Base-by-base conservation (phyloP, 64 coral and sea anemone genomes). In the Dendronephthya gigantea region DNA sequence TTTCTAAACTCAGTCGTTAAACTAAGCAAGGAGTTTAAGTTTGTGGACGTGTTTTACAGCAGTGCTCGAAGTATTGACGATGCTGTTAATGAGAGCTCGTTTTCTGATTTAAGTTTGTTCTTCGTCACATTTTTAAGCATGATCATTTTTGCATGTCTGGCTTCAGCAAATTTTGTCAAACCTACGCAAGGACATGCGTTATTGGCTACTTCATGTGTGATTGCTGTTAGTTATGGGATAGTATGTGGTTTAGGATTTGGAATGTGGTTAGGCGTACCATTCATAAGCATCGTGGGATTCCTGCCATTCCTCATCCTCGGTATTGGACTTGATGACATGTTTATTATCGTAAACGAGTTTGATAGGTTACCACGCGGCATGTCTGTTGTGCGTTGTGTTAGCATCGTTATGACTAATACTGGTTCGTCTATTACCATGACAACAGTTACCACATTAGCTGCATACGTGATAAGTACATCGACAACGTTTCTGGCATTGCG, bases 351-450 rank as follows among this genome's bases (percentile, higher is more conserved):
- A 40, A 88, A 93, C 40, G 91, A 93, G 76, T 59, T 93, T 8
- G 91, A 93, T 76, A 72, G 91, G 50, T 40, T 52, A 19, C 86
- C 70, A 55, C 91, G 82, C 29, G 49, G 70, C 15, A 2, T 87
- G 9, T 51, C 50, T 66, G 88, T 90, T 4, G 51, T 88, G n/a
- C 55, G 83, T 58, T 86, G 69, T 15, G 59, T 93, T 13, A 90
- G 89, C 9, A 76, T 86, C 39, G 91, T 93, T 17, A 93, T 90
- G 91, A 85, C 87, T 11, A 86, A 89, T 19, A 84, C 83, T 17
- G 91, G 91, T 45, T 72, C 91, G 8, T 89, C 91, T 30, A 50
- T 93, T 58, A 93, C 91, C 48, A 93, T 93, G 91, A 93, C 91
- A 81, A 93, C 91, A 23, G 36, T 87, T 47, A 93, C 91, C 22